These are phyloP conservation scores for Scomber scombrus DNA, from an alignment of 2,113 vertebrate genomes.

Conservation along the genomic window DNA sequence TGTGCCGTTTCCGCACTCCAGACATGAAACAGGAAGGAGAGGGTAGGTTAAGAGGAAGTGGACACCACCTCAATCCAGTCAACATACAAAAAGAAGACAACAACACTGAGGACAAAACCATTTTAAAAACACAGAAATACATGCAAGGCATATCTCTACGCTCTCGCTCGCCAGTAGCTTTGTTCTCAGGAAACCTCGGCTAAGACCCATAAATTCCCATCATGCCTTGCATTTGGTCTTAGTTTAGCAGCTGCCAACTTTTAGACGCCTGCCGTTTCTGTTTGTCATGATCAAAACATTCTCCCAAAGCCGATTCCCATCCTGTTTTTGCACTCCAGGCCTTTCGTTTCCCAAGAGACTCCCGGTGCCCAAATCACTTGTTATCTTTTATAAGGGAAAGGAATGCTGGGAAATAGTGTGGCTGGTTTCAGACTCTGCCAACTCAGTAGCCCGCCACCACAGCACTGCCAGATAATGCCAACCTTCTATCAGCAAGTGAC, in stretches of 20 bases:
- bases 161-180: slow-evolving; percentile 4
- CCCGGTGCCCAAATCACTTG: slow-evolving; percentile 46
- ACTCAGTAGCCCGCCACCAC: slow-evolving; percentile 40
- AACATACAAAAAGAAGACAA: not conserved
- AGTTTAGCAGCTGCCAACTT: slow-evolving; percentile 34
- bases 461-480: slow-evolving; percentile 38
- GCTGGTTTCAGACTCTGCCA: slow-evolving; percentile 46
- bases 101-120: not conserved
- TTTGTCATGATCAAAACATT: slow-evolving; percentile 54
- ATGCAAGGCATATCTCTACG: slow-evolving; percentile 19
- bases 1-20: slow-evolving; percentile 42
- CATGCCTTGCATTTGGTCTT: slow-evolving; percentile 48
- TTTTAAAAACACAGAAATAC: slow-evolving; percentile 18
- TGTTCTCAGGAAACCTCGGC: slow-evolving; percentile 58
- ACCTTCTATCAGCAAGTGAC: slow-evolving; percentile 45
- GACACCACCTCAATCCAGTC: slow-evolving; percentile 27
- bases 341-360: slow-evolving; percentile 60
- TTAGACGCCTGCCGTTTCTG: slow-evolving; percentile 22
- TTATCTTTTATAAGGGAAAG: slow-evolving; percentile 72
- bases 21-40: slow-evolving; percentile 62
- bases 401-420: slow-evolving; percentile 75
- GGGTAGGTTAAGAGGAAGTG: slow-evolving; percentile 62
- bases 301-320: slow-evolving; percentile 73
- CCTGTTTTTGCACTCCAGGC: slow-evolving; percentile 70
- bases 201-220: slow-evolving; percentile 57